Evolutionary conservation across 1,140 invertebrate species (phyloP).

Genomic region (Lamellibrachia luymesi): DNA sequence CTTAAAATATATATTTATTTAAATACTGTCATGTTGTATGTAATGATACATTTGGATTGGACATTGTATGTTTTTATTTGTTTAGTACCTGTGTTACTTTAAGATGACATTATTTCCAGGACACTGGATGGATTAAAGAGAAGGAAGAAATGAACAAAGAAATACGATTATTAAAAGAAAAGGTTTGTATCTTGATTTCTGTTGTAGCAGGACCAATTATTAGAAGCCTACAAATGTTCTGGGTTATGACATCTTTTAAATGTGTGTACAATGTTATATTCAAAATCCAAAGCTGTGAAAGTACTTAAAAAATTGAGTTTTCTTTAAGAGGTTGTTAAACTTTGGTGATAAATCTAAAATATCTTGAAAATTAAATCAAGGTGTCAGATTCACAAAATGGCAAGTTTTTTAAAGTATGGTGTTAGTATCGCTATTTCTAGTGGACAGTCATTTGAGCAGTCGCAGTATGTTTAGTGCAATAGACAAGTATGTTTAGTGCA

Average conservation of each 20-base stretch:
- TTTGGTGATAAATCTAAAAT: too few species aligned
- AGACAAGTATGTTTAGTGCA: too few species aligned
- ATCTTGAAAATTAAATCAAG: too few species aligned
- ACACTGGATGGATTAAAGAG: constrained; percentile 11
- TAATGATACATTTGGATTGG: neutral
- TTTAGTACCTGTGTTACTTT: neutral
- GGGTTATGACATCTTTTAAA: neutral
- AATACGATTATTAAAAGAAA: constrained; percentile 5
- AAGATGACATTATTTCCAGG: neutral
- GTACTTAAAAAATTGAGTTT: neutral
- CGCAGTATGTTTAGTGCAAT: too few species aligned
- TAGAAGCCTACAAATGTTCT: neutral
- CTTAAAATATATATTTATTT: neutral
- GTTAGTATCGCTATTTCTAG: too few species aligned
- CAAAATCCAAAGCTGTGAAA: neutral
- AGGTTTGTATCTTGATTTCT: neutral
- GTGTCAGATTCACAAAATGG: too few species aligned
- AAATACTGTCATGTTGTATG: neutral
- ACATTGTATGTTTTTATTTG: neutral
- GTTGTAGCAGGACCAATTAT: neutral
- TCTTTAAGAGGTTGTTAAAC: neutral
- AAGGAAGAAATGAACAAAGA: neutral
- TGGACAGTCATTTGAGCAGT: too few species aligned
- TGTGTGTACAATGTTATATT: neutral
- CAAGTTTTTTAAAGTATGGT: too few species aligned